A percentile compares a stretch with the other conserved stretches of the same genome.
Conservation (phyloP, 2,113 vertebrate genomes). For the Tor tambroides region DNA sequence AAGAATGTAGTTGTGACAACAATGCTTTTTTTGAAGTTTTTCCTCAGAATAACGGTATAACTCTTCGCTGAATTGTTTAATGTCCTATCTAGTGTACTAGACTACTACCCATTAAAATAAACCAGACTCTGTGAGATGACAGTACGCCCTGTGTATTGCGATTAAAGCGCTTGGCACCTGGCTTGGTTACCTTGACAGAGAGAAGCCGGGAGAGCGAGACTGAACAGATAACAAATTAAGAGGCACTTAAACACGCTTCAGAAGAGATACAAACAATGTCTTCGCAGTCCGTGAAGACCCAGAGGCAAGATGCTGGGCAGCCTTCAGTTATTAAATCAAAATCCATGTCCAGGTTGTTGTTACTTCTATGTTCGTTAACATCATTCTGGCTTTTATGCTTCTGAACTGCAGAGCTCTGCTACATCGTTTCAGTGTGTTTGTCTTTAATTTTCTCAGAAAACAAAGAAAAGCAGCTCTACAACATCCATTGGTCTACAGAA, state of each 20-base stretch:
- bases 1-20: not conserved
- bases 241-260: not conserved
- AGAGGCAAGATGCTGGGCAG: not conserved
- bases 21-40: not conserved
- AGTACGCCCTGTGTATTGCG: not conserved
- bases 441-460: constrained; percentile 16
- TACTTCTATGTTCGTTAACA: not conserved
- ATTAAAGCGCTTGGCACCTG: not conserved
- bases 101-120: not conserved
- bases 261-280: not conserved
- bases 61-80: not conserved
- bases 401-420: too few species aligned
- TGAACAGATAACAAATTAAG: not conserved
- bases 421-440: not conserved
- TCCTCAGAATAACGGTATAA: not conserved
- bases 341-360: constrained; percentile 1
- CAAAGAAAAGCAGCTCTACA: not conserved
- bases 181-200: constrained; percentile 28
- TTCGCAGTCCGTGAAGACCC: not conserved
- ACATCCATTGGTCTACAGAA: not conserved
- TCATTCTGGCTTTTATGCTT: not conserved
- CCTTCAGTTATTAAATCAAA: constrained; percentile 13
- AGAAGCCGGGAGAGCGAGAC: not conserved
- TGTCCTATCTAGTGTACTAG: not conserved
- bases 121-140: not conserved